Conservation (phyloP, 2,113 vertebrate genomes). For the Indicator indicator region DNA sequence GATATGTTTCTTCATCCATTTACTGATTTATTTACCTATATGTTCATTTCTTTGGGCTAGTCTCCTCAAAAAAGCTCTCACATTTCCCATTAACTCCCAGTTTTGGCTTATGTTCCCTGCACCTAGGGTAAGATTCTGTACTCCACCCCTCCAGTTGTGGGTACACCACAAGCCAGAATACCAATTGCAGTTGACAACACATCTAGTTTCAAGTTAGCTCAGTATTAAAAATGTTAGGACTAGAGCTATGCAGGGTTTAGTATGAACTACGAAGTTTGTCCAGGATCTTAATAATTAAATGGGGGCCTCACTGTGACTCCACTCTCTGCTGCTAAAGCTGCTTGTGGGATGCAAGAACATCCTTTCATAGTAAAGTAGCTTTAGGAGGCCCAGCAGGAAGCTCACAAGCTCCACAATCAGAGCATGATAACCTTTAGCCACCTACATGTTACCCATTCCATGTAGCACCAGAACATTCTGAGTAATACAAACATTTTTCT, state of each 20-base stretch:
- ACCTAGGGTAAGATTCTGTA: not conserved
- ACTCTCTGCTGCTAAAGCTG: not conserved
- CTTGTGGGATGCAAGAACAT: not conserved
- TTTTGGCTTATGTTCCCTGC: not conserved
- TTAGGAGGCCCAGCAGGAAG: not conserved
- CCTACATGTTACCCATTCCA: accelerated
- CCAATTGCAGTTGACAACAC: not conserved
- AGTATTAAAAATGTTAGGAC: not conserved
- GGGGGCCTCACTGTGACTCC: not conserved
- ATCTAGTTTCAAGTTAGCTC: not conserved
- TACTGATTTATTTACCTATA: slow-evolving; percentile 15
- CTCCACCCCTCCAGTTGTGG: not conserved
- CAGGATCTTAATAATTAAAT: not conserved
- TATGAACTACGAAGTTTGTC: not conserved
- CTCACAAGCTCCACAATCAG: not conserved
- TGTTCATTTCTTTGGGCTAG: slow-evolving; percentile 5
- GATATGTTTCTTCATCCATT: not conserved
- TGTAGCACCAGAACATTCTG: not conserved
- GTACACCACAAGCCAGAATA: not conserved
- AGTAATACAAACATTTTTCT: not conserved
- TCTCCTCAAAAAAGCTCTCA: not conserved
- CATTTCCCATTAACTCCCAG: not conserved
- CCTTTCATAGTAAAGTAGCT: not conserved
- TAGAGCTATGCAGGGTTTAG: not conserved
- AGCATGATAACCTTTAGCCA: not conserved